A percentile compares a stretch with the other conserved stretches of the same genome.
These are phyloP conservation scores for Terrapene triunguis DNA, from an alignment of 2,113 vertebrate genomes.

Conservation along the genomic window DNA sequence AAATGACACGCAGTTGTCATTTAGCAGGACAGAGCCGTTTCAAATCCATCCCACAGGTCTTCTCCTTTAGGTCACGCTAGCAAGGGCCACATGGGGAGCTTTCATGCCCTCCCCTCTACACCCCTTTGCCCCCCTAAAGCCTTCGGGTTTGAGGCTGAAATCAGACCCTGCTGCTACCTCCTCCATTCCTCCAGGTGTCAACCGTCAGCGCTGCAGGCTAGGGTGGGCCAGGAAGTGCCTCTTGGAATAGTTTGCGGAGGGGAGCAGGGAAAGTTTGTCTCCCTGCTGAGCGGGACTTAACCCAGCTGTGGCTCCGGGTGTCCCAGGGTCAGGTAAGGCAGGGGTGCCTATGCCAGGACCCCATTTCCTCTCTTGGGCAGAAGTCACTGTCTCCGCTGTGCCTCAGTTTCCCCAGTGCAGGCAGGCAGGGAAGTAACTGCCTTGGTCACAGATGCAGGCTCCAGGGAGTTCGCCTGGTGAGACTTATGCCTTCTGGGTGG, in stretches of 20 bases:
- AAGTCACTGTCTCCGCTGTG: not conserved
- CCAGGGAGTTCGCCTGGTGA: not conserved
- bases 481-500: not conserved
- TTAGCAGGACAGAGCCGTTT: no score
- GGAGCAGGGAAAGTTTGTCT: not conserved
- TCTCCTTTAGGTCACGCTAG: not conserved
- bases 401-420: not conserved
- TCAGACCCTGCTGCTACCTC: not conserved
- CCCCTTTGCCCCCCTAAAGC: not conserved
- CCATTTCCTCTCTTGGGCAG: not conserved
- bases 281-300: not conserved
- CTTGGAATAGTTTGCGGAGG: not conserved
- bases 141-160: not conserved
- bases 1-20: no score
- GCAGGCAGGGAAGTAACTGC: not conserved
- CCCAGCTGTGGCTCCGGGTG: not conserved
- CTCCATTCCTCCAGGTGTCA: not conserved
- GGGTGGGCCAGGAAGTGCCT: not conserved
- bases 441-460: not conserved
- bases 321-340: not conserved
- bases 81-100: not conserved
- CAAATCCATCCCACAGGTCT: not conserved
- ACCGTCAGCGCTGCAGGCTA: not conserved
- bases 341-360: not conserved
- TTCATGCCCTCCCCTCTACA: not conserved